A percentile compares a stretch with the other conserved stretches of the same genome.
Conservation (phyloP, 2,113 vertebrate genomes). For the Hystrix cristata region DNA sequence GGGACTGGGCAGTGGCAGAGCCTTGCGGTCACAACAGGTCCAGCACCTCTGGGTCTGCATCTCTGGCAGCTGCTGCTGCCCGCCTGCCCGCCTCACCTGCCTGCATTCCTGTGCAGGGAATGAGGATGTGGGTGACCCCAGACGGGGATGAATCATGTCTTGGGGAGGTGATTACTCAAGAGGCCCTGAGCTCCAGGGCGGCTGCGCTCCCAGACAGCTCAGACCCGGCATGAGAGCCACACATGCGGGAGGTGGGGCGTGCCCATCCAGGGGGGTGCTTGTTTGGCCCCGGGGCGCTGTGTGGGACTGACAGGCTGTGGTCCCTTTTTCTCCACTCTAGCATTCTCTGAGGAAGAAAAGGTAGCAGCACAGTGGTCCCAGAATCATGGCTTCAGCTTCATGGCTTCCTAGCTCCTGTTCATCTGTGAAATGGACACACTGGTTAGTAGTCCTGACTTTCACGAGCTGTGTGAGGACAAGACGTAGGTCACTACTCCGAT, state of each 20-base stretch:
- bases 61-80: background rate
- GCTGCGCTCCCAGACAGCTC: background rate
- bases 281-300: rapidly evolving
- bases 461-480: background rate
- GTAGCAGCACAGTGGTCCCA: rapidly evolving
- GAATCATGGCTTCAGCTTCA: rapidly evolving
- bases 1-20: background rate
- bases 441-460: rapidly evolving
- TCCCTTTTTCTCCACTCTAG: rapidly evolving
- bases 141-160: slow-evolving; percentile 78
- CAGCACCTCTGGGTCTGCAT: no score
- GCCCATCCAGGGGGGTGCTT: background rate
- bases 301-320: background rate
- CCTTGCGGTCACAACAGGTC: background rate
- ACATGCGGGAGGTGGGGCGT: background rate
- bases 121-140: slow-evolving; percentile 79
- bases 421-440: background rate
- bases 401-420: background rate
- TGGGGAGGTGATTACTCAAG: slow-evolving; percentile 69
- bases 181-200: background rate
- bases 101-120: slow-evolving; percentile 35
- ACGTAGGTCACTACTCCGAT: rapidly evolving
- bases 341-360: background rate
- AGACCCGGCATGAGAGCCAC: background rate
- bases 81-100: background rate